These are phyloP conservation scores for Carcharodon carcharias DNA, from an alignment of 2,797 vertebrate genomes.

Conservation along the genomic window DNA sequence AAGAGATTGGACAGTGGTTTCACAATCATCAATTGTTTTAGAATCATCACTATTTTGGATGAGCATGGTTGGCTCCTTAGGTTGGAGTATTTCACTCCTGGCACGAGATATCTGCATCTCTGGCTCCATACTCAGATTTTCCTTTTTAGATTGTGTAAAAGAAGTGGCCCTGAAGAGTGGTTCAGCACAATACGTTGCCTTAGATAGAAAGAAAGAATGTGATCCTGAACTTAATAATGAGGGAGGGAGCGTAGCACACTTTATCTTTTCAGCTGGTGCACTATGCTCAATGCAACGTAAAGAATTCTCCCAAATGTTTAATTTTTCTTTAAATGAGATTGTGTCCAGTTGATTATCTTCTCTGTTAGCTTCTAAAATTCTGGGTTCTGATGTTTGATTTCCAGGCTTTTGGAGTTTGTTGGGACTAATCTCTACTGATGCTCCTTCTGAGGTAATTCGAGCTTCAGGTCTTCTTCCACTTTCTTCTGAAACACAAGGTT, in stretches of 20 bases:
- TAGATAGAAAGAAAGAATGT: not conserved
- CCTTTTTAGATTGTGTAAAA: not conserved
- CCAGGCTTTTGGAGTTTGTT: not conserved
- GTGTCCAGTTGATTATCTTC: not conserved
- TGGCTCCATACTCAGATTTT: not conserved
- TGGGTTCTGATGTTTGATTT: not conserved
- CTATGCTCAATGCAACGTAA: not conserved
- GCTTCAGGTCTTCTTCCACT: not conserved
- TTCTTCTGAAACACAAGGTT: not conserved
- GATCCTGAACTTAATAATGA: not conserved
- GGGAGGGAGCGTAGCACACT: not conserved
- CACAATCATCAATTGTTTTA: not conserved
- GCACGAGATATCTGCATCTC: not conserved
- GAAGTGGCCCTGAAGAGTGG: not conserved
- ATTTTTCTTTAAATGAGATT: constrained; percentile 21
- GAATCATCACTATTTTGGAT: not conserved
- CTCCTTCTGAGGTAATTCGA: not conserved
- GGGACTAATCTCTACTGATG: not conserved
- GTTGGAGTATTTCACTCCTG: too few relatives aligned
- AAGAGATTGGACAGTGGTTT: not conserved
- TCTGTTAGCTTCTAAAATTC: not conserved
- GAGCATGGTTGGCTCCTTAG: not conserved
- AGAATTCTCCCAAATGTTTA: constrained; percentile 19
- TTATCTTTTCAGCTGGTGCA: not conserved
- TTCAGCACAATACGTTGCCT: not conserved